Conservation (phyloP, 2,888 invertebrate species). For the Sympetrum striolatum region DNA sequence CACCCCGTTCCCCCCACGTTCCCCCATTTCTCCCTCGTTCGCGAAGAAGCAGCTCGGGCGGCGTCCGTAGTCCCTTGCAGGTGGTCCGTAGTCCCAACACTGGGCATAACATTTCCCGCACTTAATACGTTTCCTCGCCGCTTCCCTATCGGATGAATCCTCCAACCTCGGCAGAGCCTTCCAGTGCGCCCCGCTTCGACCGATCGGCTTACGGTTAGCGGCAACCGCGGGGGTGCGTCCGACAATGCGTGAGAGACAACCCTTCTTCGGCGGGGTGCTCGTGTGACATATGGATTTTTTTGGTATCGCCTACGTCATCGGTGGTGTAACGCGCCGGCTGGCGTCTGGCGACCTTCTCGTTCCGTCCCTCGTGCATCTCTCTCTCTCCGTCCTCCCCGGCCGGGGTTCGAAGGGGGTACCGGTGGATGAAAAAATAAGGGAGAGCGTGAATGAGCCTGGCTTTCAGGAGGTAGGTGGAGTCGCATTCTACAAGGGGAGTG, state of each 20-base stretch:
- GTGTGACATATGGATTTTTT: conserved; percentile 38
- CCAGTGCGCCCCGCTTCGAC: conserved; percentile 54
- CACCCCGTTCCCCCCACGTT: conserved; percentile 30
- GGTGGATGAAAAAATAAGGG: not conserved
- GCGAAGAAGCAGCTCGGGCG: conserved; percentile 45
- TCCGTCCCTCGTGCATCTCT: not conserved
- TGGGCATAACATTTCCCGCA: not conserved
- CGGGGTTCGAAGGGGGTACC: not conserved
- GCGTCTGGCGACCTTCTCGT: not conserved
- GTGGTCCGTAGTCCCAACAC: not conserved
- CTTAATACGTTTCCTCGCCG: not conserved
- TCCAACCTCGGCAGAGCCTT: conserved; percentile 17
- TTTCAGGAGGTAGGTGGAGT: not conserved
- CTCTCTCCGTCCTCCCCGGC: not conserved
- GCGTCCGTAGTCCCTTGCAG: not conserved
- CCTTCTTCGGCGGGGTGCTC: conserved; percentile 45
- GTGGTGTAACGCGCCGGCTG: not conserved
- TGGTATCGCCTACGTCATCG: not conserved
- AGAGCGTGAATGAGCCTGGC: not conserved
- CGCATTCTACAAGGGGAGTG: not conserved
- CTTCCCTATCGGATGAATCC: conserved; percentile 10
- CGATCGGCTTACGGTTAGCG: conserved; percentile 51
- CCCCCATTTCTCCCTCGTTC: conserved; percentile 30
- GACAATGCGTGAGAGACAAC: not conserved
- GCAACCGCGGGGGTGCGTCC: conserved; percentile 36